Conservation (phyloP, 2,888 invertebrate genomes). For the Euplexia lucipara region DNA sequence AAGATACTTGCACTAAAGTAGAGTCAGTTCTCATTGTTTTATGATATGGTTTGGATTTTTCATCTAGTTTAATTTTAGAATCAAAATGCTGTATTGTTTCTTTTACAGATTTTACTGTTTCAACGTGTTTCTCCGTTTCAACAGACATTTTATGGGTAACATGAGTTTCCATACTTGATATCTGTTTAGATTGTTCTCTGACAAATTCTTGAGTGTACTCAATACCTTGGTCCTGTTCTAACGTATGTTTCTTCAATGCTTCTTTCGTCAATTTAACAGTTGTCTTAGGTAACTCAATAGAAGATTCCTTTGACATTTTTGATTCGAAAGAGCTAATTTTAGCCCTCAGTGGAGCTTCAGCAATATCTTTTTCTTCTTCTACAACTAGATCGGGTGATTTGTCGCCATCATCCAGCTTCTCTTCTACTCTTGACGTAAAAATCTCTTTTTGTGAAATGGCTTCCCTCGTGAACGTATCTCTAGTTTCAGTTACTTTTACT, state of each 20-base stretch:
- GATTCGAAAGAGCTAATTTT: conserved; percentile 89
- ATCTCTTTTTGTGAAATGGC: conserved; percentile 87
- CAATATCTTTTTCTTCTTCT: conserved; percentile 86
- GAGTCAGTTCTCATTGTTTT: conserved; percentile 89
- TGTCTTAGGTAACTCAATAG: conserved; percentile 83
- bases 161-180: conserved; percentile 77
- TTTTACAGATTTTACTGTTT: conserved; percentile 85
- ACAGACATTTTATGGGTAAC: conserved; percentile 76
- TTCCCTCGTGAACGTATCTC: conserved; percentile 81
- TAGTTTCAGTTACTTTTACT: conserved; percentile 76
- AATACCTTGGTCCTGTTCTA: conserved; percentile 86
- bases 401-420: conserved; percentile 88
- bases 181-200: conserved; percentile 87
- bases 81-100: conserved; percentile 88
- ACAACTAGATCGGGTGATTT: conserved; percentile 84
- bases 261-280: conserved; percentile 88
- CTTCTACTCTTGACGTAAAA: conserved; percentile 89
- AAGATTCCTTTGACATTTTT: conserved; percentile 84
- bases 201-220: conserved; percentile 90
- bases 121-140: conserved; percentile 78
- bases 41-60: conserved; percentile 80
- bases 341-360: conserved; percentile 86
- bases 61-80: conserved; percentile 81
- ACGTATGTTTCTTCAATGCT: conserved; percentile 88
- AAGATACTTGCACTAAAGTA: conserved; percentile 89